These are phyloP conservation scores for Chroicocephalus ridibundus DNA, from an alignment of 2,113 vertebrate species.

Conservation along the genomic window DNA sequence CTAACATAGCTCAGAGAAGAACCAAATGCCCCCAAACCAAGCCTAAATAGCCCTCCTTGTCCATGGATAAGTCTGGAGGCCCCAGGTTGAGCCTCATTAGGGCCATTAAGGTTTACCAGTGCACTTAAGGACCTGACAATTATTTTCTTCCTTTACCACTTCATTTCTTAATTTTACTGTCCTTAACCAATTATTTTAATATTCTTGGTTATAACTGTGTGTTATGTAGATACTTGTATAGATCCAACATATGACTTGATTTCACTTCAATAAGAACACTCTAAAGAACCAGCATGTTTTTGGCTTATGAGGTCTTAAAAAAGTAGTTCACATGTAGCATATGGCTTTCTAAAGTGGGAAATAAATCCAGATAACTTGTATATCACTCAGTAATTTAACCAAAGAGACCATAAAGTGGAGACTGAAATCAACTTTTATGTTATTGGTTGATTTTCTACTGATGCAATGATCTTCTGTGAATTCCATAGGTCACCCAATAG, in stretches of 20 bases:
- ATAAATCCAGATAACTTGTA: slow-evolving; percentile 10
- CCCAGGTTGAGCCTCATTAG: rapidly evolving
- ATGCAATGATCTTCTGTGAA: background rate
- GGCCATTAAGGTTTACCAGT: background rate
- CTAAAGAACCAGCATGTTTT: background rate
- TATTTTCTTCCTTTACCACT: background rate
- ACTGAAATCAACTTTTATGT: background rate
- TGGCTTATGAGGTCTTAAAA: background rate
- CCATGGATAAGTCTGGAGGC: background rate
- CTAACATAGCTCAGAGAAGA: background rate
- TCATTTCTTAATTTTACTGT: background rate
- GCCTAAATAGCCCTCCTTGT: background rate
- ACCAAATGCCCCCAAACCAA: rapidly evolving
- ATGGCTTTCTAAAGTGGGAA: background rate
- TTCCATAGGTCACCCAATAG: background rate
- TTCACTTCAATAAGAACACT: background rate
- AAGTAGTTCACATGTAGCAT: background rate
- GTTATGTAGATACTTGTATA: background rate
- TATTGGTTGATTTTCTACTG: background rate
- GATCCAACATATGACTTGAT: background rate
- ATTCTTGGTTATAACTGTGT: background rate
- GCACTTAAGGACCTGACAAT: background rate
- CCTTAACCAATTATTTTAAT: background rate
- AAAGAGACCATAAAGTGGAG: background rate
- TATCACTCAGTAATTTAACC: background rate